Base-by-base conservation (phyloP, 2,797 vertebrate genomes). In the Pseudopleuronectes americanus region DNA sequence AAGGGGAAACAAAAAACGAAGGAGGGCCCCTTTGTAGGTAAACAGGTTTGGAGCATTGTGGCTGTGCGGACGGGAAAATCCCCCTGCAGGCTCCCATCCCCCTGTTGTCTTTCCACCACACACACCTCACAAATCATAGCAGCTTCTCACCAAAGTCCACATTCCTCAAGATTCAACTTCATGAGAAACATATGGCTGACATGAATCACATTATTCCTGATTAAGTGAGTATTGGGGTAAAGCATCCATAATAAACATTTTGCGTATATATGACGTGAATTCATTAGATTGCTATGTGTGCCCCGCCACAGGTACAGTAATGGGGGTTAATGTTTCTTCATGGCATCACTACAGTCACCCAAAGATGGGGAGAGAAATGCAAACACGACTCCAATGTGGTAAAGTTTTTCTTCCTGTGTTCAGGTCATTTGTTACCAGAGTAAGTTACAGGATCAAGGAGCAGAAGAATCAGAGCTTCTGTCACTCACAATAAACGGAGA, bases 81-180 rank as follows among this genome's bases (percentile, higher is more conserved):
- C 80, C 79, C 64, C 56, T 53, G 68, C 69, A 87, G 77, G 78
- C 80, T 81, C 81, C 80, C 85, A 80, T 84, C 80, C 83, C 82
- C 83, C 81, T 80, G 78, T 89, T 89, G 89, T 91, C 77, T 72
- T 75, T 90, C 81, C 80, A 91, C 81, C 80, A 84, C 90, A 87
- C 84, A 91, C 92, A 93, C 91, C 89, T 92, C 91, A 92, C 91
- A 93, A 93, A 93, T 93, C 92, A 93, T 83, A 77, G 89, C 82
- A 81, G 88, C 87, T 91, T 89, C 89, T 91, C 89, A 92, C 89
- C 81, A 89, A 92, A 93, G 79, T 88, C 85, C 81, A 86, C 92
- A 93, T 93, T 92, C 92, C 91, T 92, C 87, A 90, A 92, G 84
- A 91, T 90, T 92, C 85, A 90, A 84, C 86, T 89, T 92, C 90